Evolutionary conservation across 2,113 vertebrate genomes (phyloP), one percentile per base, ranked within the genome.

Genomic region (Bombycilla garrulus): DNA sequence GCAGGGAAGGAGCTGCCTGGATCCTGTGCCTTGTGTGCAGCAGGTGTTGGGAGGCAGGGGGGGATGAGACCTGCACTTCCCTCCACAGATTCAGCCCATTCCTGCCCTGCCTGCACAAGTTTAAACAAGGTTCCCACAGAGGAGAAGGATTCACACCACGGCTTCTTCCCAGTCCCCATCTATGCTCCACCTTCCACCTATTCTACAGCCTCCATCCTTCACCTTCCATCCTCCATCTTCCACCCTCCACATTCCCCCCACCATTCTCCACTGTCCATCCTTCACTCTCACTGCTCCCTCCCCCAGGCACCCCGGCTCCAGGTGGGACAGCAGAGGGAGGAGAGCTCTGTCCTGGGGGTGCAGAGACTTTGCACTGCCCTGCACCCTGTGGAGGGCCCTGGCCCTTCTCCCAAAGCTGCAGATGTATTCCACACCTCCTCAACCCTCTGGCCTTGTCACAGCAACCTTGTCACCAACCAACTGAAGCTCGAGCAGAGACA

Each of bases 31-130:
- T 5, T n/a, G 28, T 5, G 0, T n/a, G 62, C 53, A 65, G 67
- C 1, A 28, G 54, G 67, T 57, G 71, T 8, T 24, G 36, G 60
- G 69, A 64, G 21, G 21, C 36, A 65, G 15, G 1, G 0, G 8
- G 21, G 35, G 16, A 1, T 2, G 6, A 74, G 69, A 66, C 6
- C 38, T 40, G 22, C 50, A 5, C n/a, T 29, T 33, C 28, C 14
- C 17, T 38, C 38, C 0, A 0, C 1, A 24, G 58, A 60, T 36
- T 53, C 58, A 31, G 40, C 26, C 29, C 3, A 0, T 31, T 61
- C 50, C 51, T 84, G 35, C 86, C 36, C 58, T 38, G 56, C 61
- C 71, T 61, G 71, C 38, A 21, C 0, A 1, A 21, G 7, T 12
- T 83, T 61, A 78, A 81, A 58, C 26, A 53, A 70, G 8, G 42